Percentiles rank a stretch among this genome's conserved stretches.
Conservation (phyloP, 2,797 vertebrate genomes). For the Chrosomus eos region DNA sequence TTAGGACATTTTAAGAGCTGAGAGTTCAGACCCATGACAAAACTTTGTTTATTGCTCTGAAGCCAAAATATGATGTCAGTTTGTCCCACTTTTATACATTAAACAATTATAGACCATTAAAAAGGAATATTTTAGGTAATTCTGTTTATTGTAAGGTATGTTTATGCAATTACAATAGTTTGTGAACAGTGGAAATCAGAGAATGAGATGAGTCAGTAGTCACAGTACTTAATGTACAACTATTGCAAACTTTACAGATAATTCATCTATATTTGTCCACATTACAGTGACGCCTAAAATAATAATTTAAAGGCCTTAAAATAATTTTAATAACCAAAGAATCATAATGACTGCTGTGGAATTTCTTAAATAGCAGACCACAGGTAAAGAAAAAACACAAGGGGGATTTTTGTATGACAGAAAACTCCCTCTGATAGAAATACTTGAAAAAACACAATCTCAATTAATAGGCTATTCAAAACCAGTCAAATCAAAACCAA, state of each 20-base stretch:
- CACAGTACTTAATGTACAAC: background rate
- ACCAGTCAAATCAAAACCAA: background rate
- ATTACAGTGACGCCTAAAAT: background rate
- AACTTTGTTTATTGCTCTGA: background rate
- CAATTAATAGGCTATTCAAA: background rate
- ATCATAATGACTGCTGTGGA: background rate
- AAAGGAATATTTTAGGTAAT: no score
- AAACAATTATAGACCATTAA: background rate
- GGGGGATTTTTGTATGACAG: background rate
- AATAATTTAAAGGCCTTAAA: background rate
- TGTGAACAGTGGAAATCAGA: background rate
- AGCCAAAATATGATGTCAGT: background rate
- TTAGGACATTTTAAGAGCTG: background rate
- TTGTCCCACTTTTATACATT: background rate
- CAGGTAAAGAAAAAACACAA: background rate
- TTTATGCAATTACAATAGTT: background rate
- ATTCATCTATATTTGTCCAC: background rate
- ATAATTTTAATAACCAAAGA: background rate
- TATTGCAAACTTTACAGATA: background rate
- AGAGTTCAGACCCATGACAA: background rate
- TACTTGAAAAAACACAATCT: background rate
- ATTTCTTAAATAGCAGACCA: background rate
- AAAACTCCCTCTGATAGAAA: background rate
- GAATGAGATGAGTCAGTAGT: background rate
- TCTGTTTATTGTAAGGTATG: background rate